These are phyloP conservation scores for Eristalis arbustorum DNA, from an alignment of 2,888 invertebrate species.

Conservation along the genomic window DNA sequence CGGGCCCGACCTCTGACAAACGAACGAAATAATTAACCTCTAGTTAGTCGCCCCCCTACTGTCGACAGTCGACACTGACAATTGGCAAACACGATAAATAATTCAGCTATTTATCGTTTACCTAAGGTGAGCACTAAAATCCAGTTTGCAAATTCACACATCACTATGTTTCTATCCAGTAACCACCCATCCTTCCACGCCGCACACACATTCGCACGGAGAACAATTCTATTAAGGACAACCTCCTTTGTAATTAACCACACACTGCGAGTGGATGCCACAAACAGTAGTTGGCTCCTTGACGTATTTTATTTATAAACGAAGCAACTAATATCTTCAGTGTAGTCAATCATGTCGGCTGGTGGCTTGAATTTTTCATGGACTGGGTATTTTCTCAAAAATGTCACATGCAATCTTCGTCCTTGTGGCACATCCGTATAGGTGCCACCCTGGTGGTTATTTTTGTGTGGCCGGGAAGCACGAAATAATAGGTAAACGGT, in stretches of 20 bases:
- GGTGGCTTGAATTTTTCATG: conserved; percentile 46
- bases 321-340: conserved; percentile 38
- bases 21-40: conserved; percentile 52
- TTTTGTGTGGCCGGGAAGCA: background rate
- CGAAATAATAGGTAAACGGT: conserved; percentile 35
- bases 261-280: conserved; percentile 7
- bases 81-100: conserved; percentile 47
- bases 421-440: background rate
- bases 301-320: conserved; percentile 32
- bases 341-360: conserved; percentile 21
- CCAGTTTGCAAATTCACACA: conserved; percentile 32
- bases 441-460: background rate
- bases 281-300: conserved; percentile 7
- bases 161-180: conserved; percentile 1
- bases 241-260: conserved; percentile 51
- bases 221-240: conserved; percentile 48
- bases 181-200: background rate
- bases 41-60: background rate
- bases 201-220: background rate
- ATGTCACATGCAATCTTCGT: conserved; percentile 56
- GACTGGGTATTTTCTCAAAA: conserved; percentile 35
- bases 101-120: conserved; percentile 30
- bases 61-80: conserved; percentile 19
- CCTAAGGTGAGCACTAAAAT: conserved; percentile 30
- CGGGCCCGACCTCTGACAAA: conserved; percentile 1